Percentiles rank a stretch among this genome's conserved stretches.
Evolutionary conservation across 2,113 vertebrate genomes (phyloP).

Genomic region (Lagopus muta): DNA sequence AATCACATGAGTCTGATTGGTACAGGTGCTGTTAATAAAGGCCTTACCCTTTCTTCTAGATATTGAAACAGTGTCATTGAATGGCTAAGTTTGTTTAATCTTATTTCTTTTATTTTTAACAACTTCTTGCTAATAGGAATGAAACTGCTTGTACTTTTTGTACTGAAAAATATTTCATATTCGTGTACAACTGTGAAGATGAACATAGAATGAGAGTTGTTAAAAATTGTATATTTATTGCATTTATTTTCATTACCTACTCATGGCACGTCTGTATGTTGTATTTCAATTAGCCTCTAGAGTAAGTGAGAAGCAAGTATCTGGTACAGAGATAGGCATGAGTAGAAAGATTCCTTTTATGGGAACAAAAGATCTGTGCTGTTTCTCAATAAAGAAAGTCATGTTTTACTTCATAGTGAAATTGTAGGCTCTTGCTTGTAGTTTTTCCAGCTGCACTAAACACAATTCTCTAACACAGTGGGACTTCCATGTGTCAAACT

Average conservation of each 20-base stretch:
- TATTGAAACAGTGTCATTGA: not conserved
- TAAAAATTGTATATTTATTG: not conserved
- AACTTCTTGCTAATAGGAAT: not conserved
- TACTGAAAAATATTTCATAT: not conserved
- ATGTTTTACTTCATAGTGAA: accelerated
- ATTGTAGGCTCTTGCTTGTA: not conserved
- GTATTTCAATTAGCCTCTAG: not conserved
- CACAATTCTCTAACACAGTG: not conserved
- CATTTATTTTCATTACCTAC: not conserved
- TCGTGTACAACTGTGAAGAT: not conserved
- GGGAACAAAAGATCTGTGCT: not conserved
- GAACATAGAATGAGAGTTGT: not conserved
- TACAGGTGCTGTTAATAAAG: slow-evolving; percentile 1
- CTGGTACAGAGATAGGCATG: not conserved
- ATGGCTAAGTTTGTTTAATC: not conserved
- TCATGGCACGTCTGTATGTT: not conserved
- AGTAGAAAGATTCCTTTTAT: not conserved
- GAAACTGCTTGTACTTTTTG: not conserved
- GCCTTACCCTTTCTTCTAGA: not conserved
- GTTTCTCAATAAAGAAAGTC: not conserved
- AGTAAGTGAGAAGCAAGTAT: not conserved
- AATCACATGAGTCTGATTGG: not conserved
- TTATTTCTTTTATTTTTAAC: not conserved
- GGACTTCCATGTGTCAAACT: accelerated
- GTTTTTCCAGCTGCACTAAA: not conserved